Evolutionary conservation across 1,140 invertebrate species (phyloP).

Genomic region (Aphidius ervi): DNA sequence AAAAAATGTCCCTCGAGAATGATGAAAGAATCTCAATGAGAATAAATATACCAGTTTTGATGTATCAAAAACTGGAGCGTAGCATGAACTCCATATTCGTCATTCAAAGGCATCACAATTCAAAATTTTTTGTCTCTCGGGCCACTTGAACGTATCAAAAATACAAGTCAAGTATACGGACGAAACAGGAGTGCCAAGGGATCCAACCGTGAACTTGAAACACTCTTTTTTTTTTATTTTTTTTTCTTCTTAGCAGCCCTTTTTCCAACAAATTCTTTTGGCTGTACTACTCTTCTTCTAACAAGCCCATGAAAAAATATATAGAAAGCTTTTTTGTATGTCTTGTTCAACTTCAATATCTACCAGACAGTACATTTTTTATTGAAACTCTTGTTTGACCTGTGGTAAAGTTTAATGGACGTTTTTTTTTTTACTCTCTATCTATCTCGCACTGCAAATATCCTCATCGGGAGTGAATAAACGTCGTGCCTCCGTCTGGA

Average conservation of each 20-base stretch:
- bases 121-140: constrained; percentile 17
- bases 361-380: constrained; percentile 18
- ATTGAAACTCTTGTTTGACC: constrained; percentile 22
- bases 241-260: too few species aligned
- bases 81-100: constrained; percentile 23
- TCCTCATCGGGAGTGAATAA: constrained; percentile 20
- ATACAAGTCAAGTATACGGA: too few species aligned
- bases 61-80: constrained; percentile 15
- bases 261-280: too few species aligned
- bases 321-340: not conserved
- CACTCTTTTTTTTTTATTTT: too few species aligned
- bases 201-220: too few species aligned
- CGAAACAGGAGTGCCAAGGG: too few species aligned
- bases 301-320: not conserved
- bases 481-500: constrained; percentile 20
- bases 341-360: not conserved
- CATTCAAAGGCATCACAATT: constrained; percentile 15
- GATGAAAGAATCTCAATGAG: not conserved
- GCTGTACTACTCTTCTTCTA: not conserved
- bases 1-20: not conserved
- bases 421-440: constrained; percentile 13
- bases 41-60: constrained; percentile 8
- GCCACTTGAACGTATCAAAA: not conserved
- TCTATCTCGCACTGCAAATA: constrained; percentile 12
- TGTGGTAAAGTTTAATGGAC: constrained; percentile 22